Percentiles rank a stretch among this genome's conserved stretches.
phyloP scores from a whole-genome alignment of 2,797 vertebrate species.

The Acrossocheilus wenchowensis region DNA sequence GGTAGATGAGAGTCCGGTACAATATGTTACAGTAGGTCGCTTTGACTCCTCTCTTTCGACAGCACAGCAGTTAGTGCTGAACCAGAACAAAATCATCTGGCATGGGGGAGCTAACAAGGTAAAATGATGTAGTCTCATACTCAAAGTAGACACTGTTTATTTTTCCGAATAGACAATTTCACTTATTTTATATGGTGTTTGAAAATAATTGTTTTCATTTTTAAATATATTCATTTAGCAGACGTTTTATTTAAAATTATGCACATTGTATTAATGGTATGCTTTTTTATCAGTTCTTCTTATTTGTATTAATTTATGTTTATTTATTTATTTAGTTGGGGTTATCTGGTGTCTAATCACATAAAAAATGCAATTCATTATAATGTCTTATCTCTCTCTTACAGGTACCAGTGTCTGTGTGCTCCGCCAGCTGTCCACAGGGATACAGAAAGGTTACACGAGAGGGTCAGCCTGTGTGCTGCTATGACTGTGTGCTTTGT shows the following conservation, averaged over 20 bases:
- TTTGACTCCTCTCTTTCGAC: slow-evolving; percentile 63
- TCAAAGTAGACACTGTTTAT: background rate
- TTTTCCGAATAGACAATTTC: background rate
- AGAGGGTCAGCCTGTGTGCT: slow-evolving; percentile 65
- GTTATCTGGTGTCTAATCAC: background rate
- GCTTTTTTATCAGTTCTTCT: background rate
- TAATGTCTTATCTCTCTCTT: background rate
- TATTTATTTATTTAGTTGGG: background rate
- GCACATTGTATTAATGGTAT: background rate
- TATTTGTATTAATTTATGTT: background rate
- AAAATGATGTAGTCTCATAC: background rate
- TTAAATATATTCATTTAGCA: background rate
- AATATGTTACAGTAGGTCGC: slow-evolving; percentile 63
- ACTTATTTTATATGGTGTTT: background rate
- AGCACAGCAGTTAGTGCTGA: slow-evolving; percentile 57
- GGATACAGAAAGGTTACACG: slow-evolving; percentile 65
- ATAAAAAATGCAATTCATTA: background rate
- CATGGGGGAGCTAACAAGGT: slow-evolving; percentile 55
- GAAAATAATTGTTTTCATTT: background rate
- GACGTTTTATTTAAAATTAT: background rate
- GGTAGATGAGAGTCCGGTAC: slow-evolving; percentile 30
- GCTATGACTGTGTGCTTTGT: slow-evolving; percentile 67
- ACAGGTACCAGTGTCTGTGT: slow-evolving; percentile 65
- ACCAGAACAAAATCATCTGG: slow-evolving; percentile 63
- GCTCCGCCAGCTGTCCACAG: slow-evolving; percentile 60